Percentiles rank a stretch among this genome's conserved stretches.
phyloP scores from a whole-genome alignment of 1,140 invertebrate species.

The Mactra quadrangularis region DNA sequence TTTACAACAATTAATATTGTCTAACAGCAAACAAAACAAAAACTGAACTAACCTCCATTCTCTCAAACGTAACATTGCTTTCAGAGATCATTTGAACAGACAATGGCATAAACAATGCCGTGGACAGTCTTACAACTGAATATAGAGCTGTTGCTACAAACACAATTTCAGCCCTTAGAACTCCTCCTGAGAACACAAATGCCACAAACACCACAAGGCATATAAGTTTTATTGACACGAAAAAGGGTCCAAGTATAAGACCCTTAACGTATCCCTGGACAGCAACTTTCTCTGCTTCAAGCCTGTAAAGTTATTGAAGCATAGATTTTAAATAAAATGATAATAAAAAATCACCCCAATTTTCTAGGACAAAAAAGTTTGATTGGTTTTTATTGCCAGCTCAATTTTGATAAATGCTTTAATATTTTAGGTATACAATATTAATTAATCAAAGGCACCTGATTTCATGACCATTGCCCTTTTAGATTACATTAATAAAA shows the following conservation, averaged over 20 bases:
- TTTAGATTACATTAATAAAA: too few species aligned
- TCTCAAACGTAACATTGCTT: slow-evolving; percentile 78
- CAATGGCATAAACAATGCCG: slow-evolving; percentile 75
- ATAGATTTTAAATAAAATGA: too few species aligned
- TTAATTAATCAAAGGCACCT: too few species aligned
- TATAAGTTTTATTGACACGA: slow-evolving; percentile 79
- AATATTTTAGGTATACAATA: too few species aligned
- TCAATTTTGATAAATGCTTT: too few species aligned
- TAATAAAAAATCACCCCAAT: too few species aligned
- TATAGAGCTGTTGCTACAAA: slow-evolving; percentile 76
- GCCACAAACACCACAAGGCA: slow-evolving; percentile 76
- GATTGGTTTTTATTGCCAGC: too few species aligned
- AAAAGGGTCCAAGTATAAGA: slow-evolving; percentile 75
- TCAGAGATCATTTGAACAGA: slow-evolving; percentile 80
- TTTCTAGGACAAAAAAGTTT: too few species aligned
- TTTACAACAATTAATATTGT: too few species aligned
- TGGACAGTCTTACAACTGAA: slow-evolving; percentile 71
- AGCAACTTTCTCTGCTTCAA: slow-evolving; percentile 71
- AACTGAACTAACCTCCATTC: slow-evolving; percentile 83
- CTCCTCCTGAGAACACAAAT: slow-evolving; percentile 66
- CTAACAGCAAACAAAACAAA: too few species aligned
- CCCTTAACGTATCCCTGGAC: slow-evolving; percentile 69
- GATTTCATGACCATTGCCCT: too few species aligned
- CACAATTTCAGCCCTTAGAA: slow-evolving; percentile 71
- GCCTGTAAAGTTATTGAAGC: slow-evolving; percentile 67